phyloP scores from a whole-genome alignment of 2,797 vertebrate species.

The Hyperoplus lanceolatus region DNA sequence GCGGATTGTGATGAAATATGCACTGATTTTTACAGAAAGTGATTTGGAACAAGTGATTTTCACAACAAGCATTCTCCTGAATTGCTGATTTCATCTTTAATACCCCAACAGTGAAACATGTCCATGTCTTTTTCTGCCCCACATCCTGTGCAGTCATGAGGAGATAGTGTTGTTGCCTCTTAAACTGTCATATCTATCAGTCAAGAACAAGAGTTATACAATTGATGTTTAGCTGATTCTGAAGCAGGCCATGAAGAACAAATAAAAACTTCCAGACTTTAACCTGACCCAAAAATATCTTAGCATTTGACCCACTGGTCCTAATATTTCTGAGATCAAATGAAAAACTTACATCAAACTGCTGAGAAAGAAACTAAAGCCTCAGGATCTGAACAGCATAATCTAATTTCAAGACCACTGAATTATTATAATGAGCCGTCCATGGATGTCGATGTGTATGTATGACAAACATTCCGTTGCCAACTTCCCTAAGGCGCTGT shows the following conservation, averaged over 20 bases:
- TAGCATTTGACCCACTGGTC: constrained; percentile 12
- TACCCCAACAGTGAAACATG: not conserved
- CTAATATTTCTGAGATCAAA: constrained; percentile 28
- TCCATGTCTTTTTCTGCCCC: not conserved
- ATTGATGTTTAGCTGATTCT: not conserved
- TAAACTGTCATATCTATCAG: not conserved
- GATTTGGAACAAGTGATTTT: too few species aligned
- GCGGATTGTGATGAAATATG: too few species aligned
- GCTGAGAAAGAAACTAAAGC: constrained; percentile 35
- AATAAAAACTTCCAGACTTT: constrained; percentile 7
- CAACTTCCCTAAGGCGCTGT: constrained; percentile 42
- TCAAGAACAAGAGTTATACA: not conserved
- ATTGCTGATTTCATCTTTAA: too few species aligned
- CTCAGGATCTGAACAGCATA: constrained; percentile 50
- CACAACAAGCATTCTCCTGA: too few species aligned
- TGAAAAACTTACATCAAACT: constrained; percentile 32
- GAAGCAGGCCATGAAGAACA: constrained; percentile 9
- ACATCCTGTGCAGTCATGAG: not conserved
- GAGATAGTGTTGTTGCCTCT: not conserved
- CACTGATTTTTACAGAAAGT: too few species aligned
- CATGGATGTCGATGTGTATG: constrained; percentile 54
- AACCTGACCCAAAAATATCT: constrained; percentile 17
- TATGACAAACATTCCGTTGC: constrained; percentile 57
- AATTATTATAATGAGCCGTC: constrained; percentile 73
- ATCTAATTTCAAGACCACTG: constrained; percentile 65